Conservation (phyloP, 2,888 invertebrate genomes). For the Scaptomyza caliginosa region DNA sequence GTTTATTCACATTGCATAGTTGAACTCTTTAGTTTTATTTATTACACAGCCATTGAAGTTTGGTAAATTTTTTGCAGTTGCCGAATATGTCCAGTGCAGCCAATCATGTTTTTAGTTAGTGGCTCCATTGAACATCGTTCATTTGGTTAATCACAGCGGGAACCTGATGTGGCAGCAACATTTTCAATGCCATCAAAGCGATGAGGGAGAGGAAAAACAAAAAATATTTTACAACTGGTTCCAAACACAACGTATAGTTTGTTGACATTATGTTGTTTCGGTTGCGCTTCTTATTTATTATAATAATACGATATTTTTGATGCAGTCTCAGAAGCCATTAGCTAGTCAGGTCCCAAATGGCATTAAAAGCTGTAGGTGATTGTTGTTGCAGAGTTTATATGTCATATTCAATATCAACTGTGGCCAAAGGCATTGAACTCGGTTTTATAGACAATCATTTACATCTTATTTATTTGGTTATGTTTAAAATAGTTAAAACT, state of each 20-base stretch:
- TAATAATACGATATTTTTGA: constrained; percentile 45
- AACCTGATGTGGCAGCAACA: constrained; percentile 42
- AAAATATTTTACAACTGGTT: constrained; percentile 51
- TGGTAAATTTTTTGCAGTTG: constrained; percentile 37
- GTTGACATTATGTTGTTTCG: constrained; percentile 54
- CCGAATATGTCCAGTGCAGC: constrained; percentile 48
- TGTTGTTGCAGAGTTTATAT: constrained; percentile 21
- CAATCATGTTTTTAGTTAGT: constrained; percentile 41
- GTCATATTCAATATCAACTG: constrained; percentile 15
- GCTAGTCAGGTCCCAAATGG: constrained; percentile 11
- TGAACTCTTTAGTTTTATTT: constrained; percentile 41
- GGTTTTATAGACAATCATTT: constrained; percentile 8
- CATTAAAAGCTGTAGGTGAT: constrained; percentile 38
- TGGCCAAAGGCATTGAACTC: constrained; percentile 29
- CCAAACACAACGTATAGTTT: constrained; percentile 52
- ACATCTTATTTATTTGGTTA: constrained; percentile 5
- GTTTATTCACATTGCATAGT: constrained; percentile 43
- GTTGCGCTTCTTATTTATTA: constrained; percentile 48
- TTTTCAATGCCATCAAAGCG: constrained; percentile 67
- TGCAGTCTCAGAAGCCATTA: constrained; percentile 23
- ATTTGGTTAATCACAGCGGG: constrained; percentile 49
- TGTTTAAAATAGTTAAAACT: too few species aligned
- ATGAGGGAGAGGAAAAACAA: constrained; percentile 26
- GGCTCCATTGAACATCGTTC: constrained; percentile 31
- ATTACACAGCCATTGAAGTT: constrained; percentile 19